Evolutionary conservation across 2,888 invertebrate species (phyloP), one percentile per base, ranked within the genome.

Genomic region (Epirrhoe alternata): DNA sequence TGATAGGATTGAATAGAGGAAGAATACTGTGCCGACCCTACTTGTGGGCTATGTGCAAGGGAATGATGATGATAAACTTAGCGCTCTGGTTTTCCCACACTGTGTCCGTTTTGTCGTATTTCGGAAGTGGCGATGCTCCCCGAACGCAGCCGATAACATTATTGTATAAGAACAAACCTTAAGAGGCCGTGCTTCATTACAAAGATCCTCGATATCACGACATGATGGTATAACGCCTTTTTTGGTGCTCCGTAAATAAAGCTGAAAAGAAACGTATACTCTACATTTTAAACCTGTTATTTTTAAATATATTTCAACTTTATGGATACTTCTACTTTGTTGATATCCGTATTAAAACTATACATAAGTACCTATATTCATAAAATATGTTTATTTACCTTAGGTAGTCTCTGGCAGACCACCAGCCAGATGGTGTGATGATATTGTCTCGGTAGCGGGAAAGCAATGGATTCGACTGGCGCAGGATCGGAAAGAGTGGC

Each of bases 121-220:
- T 78, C 70, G 76, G 79, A 79, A 79, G 79, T 78, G 62, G 59
- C 70, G 70, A 74, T 74, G 76, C 65, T 68, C 68, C 71, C 72
- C 70, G 70, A 79, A 75, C 74, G 73, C 70, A 55, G 72, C 71
- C 74, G 81, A 82, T 81, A 82, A 81, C 68, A 77, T 78, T 73
- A 78, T 79, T 80, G 76, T 77, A 71, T 75, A 78, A 79, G 66
- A 54, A 61, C 58, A 55, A 45, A 71, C 72, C 74, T 8, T 68
- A 73, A 64, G 50, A 47, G 55, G 60, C 66, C 66, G 70, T 69
- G 68, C 63, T 74, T 68, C 77, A 74, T 77, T 76, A 73, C 62
- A 49, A 54, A 68, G 80, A 77, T 74, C 72, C 66, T 33, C 38
- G 74, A 77, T 77, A 77, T 66, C 62, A 58, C 64, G 68, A 64